Evolutionary conservation across 2,888 invertebrate genomes (phyloP).

Genomic region (Magallana nippona): DNA sequence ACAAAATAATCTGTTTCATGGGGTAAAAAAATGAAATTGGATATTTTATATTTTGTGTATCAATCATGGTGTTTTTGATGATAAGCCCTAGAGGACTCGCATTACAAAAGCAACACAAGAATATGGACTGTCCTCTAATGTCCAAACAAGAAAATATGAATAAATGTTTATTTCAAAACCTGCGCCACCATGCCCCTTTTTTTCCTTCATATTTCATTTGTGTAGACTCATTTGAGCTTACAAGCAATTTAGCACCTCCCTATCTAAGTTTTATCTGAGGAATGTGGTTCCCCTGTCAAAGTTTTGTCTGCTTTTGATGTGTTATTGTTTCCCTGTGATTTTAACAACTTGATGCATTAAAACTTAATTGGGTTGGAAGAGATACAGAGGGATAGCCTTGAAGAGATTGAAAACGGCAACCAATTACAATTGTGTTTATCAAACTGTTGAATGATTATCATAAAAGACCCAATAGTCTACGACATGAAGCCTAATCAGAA

Average conservation of each 20-base stretch:
- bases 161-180: neutral
- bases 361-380: constrained; percentile 30
- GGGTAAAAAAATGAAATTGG: neutral
- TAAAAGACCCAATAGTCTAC: too few relatives aligned
- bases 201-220: neutral
- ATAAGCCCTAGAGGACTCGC: neutral
- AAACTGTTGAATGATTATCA: neutral
- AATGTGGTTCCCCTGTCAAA: constrained; percentile 18
- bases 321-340: constrained; percentile 26
- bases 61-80: constrained; percentile 10
- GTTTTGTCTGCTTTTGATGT: constrained; percentile 10
- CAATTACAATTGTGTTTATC: neutral
- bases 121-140: neutral
- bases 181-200: neutral
- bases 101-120: constrained; percentile 7
- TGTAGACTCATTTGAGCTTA: constrained; percentile 14
- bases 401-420: constrained; percentile 8
- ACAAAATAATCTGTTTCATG: neutral
- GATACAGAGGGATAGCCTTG: neutral
- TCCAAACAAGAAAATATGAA: constrained; percentile 14
- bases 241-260: constrained; percentile 31
- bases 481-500: too few relatives aligned
- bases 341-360: constrained; percentile 32
- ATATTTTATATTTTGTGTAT: neutral
- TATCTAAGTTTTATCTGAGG: constrained; percentile 4